phyloP scores from a whole-genome alignment of 2,888 invertebrate species.

The Caradrina clavipalpis region DNA sequence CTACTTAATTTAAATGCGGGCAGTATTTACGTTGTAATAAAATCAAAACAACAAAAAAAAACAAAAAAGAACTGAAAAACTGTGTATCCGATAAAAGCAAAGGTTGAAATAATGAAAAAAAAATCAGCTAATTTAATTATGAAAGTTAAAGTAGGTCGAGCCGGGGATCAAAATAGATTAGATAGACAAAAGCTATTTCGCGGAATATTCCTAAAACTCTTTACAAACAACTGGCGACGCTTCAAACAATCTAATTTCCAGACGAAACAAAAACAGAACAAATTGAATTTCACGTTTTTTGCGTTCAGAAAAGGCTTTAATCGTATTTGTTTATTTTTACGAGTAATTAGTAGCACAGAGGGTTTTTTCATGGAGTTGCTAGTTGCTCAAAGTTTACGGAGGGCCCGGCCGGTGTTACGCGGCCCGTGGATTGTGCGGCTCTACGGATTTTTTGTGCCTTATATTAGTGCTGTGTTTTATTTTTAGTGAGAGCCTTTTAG shows the following conservation, averaged over 20 bases:
- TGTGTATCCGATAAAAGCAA: neutral
- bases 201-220: conserved; percentile 19
- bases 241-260: conserved; percentile 64
- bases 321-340: conserved; percentile 68
- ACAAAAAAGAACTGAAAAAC: neutral
- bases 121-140: neutral
- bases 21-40: neutral
- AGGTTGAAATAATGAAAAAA: neutral
- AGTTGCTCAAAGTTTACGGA: conserved; percentile 46
- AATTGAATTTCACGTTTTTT: conserved; percentile 65
- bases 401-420: conserved; percentile 7
- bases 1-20: no score
- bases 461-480: conserved; percentile 1
- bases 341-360: conserved; percentile 67
- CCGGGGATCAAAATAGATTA: conserved; percentile 27
- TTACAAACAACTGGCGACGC: conserved; percentile 50
- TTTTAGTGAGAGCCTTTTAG: neutral
- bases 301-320: conserved; percentile 58
- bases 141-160: conserved; percentile 16
- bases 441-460: conserved; percentile 29
- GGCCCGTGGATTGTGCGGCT: conserved; percentile 36
- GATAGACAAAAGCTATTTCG: conserved; percentile 14
- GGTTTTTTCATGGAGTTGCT: conserved; percentile 49
- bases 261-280: conserved; percentile 62
- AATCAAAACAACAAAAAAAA: neutral